phyloP scores from a whole-genome alignment of 2,888 invertebrate species.

The Habroteleia sp. region DNA sequence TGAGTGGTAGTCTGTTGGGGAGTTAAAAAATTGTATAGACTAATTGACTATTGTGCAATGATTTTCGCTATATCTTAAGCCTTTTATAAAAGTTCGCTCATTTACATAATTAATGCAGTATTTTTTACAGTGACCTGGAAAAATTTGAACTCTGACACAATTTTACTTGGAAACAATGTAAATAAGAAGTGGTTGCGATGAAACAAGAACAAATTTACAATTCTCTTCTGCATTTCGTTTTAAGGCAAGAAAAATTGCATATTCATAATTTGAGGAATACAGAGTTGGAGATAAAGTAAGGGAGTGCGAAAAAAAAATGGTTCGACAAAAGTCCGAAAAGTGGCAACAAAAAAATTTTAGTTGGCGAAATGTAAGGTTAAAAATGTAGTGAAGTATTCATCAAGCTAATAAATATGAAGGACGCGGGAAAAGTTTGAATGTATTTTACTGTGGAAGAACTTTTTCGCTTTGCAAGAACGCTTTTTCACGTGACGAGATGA shows the following conservation, averaged over 20 bases:
- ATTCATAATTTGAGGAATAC: slow-evolving; percentile 53
- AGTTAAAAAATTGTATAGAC: slow-evolving; percentile 47
- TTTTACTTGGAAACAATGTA: slow-evolving; percentile 54
- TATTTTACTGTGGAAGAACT: slow-evolving; percentile 52
- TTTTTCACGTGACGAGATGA: slow-evolving; percentile 54
- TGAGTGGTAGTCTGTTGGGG: slow-evolving; percentile 25
- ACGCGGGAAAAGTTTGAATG: slow-evolving; percentile 57
- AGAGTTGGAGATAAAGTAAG: neutral
- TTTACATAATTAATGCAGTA: slow-evolving; percentile 60
- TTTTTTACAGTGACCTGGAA: slow-evolving; percentile 57
- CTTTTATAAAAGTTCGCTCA: slow-evolving; percentile 33
- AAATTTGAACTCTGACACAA: slow-evolving; percentile 48
- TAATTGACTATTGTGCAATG: slow-evolving; percentile 56
- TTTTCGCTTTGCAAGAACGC: slow-evolving; percentile 43
- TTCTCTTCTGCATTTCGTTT: slow-evolving; percentile 44
- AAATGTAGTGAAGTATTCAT: slow-evolving; percentile 58
- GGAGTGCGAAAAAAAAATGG: slow-evolving; percentile 10
- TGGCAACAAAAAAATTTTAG: slow-evolving; percentile 50
- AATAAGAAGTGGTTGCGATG: slow-evolving; percentile 54
- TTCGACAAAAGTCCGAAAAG: slow-evolving; percentile 55
- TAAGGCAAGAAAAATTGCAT: slow-evolving; percentile 41
- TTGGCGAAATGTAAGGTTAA: slow-evolving; percentile 47
- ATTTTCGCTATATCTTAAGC: slow-evolving; percentile 42
- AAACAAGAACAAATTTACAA: slow-evolving; percentile 55
- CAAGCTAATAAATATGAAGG: slow-evolving; percentile 63